phyloP scores from a whole-genome alignment of 2,797 vertebrate species.

The Setipinna tenuifilis region DNA sequence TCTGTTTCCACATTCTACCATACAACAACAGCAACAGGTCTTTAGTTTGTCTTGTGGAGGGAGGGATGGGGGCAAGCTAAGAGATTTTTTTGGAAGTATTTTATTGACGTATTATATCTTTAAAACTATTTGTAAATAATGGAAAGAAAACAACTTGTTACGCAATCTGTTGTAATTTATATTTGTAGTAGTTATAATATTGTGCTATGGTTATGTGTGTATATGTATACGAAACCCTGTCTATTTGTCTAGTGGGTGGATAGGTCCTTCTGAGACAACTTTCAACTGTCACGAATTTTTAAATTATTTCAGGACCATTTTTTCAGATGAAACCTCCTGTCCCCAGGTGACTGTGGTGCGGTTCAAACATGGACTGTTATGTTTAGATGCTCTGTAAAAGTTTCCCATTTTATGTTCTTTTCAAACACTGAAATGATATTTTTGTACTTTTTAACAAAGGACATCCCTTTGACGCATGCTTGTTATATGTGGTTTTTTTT shows the following conservation, averaged over 20 bases:
- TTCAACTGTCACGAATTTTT: background rate
- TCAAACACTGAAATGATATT: slow-evolving; percentile 15
- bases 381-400: background rate
- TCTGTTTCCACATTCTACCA: background rate
- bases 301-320: slow-evolving; percentile 8
- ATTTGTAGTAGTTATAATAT: slow-evolving; percentile 3
- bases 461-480: background rate
- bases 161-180: background rate
- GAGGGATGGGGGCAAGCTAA: too few relatives aligned
- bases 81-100: background rate
- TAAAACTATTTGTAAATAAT: background rate
- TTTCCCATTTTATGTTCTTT: slow-evolving; percentile 12
- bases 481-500: background rate
- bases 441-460: slow-evolving; percentile 16
- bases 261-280: background rate
- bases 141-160: background rate
- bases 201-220: background rate
- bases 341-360: background rate
- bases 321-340: background rate
- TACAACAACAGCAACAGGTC: background rate
- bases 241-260: background rate
- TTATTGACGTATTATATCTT: background rate
- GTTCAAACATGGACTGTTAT: background rate
- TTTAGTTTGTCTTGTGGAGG: background rate
- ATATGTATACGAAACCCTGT: background rate